Evolutionary conservation across 2,888 invertebrate genomes (phyloP).

Genomic region (Eulithis prunata): DNA sequence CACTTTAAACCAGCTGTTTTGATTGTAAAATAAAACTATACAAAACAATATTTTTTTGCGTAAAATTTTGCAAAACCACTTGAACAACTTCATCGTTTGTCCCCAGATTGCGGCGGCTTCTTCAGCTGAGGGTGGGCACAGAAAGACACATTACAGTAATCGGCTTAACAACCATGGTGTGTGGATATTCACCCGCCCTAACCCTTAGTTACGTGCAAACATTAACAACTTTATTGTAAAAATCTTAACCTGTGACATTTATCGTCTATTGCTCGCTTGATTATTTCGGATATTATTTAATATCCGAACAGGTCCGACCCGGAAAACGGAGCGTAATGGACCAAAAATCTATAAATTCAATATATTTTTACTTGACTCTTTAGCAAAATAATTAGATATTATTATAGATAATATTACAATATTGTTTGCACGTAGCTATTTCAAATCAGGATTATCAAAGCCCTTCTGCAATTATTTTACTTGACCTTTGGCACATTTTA

Average conservation of each 20-base stretch:
- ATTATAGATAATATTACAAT: not conserved
- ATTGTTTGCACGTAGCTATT: constrained; percentile 35
- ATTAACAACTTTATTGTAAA: constrained; percentile 12
- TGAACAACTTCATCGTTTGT: constrained; percentile 42
- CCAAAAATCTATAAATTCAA: too few species aligned
- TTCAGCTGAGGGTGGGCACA: constrained; percentile 86
- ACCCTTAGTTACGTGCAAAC: constrained; percentile 50
- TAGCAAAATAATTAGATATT: too few species aligned
- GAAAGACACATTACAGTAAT: constrained; percentile 91
- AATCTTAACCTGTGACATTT: too few species aligned
- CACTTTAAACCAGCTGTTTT: too few species aligned
- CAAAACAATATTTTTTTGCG: too few species aligned
- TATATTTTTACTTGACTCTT: too few species aligned
- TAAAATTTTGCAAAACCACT: not conserved
- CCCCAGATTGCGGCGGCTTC: constrained; percentile 72
- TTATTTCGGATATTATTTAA: too few species aligned
- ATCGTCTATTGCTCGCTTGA: too few species aligned
- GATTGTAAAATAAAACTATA: too few species aligned
- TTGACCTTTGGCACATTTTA: too few species aligned
- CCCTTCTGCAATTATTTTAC: constrained; percentile 2
- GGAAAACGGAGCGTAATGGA: too few species aligned
- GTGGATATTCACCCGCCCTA: constrained; percentile 71
- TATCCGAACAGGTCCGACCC: too few species aligned
- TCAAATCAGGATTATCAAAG: constrained; percentile 35
- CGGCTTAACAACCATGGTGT: constrained; percentile 88